Percentiles rank a stretch among this genome's conserved stretches.
These are phyloP conservation scores for honey bee (Apis mellifera) DNA, from an alignment of 1,140 invertebrate species.

Conservation along the genomic window DNA sequence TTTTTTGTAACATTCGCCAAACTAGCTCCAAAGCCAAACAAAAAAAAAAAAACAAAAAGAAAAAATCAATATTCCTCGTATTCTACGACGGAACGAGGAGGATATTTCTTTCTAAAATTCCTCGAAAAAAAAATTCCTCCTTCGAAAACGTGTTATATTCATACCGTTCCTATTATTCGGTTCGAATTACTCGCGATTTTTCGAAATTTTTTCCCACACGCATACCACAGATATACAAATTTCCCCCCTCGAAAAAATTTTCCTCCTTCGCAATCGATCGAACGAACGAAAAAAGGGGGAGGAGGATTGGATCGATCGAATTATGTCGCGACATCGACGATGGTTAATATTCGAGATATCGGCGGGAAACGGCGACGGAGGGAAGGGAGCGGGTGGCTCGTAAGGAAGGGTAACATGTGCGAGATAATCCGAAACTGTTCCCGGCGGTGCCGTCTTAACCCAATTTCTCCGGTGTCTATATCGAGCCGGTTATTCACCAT, in stretches of 20 bases:
- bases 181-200: neutral
- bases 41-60: too few species aligned
- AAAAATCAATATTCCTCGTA: too few species aligned
- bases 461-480: constrained; percentile 68
- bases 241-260: too few species aligned
- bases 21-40: too few species aligned
- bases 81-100: too few species aligned
- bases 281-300: neutral
- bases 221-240: too few species aligned
- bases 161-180: too few species aligned
- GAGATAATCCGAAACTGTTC: constrained; percentile 71
- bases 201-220: neutral
- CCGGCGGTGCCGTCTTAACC: constrained; percentile 71
- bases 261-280: too few species aligned
- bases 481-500: constrained; percentile 62
- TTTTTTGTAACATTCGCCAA: too few species aligned
- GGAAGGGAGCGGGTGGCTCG: neutral
- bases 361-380: neutral
- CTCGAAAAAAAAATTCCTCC: too few species aligned
- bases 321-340: constrained; percentile 54
- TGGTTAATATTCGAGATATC: constrained; percentile 51
- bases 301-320: constrained; percentile 18
- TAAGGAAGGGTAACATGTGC: constrained; percentile 56
- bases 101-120: too few species aligned
- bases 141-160: too few species aligned